phyloP scores from a whole-genome alignment of 1,140 invertebrate species.

The Bombus terrestris region DNA sequence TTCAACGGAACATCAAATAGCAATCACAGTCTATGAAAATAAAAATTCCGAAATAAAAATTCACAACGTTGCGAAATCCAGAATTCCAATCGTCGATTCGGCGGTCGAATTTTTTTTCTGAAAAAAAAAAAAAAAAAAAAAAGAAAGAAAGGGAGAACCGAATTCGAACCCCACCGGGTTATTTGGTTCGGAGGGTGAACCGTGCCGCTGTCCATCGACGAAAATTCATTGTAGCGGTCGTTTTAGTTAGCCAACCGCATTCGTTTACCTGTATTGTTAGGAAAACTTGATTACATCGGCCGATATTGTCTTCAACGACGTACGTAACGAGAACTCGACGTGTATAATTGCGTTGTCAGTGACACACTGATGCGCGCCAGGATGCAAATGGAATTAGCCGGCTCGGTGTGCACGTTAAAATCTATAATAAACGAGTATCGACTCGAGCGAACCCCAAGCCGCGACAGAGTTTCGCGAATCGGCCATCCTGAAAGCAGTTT shows the following conservation, averaged over 20 bases:
- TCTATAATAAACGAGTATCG: constrained; percentile 25
- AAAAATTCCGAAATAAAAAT: not conserved
- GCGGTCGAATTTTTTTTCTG: not conserved
- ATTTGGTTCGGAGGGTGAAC: not conserved
- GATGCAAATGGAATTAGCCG: constrained; percentile 58
- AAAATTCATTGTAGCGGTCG: not conserved
- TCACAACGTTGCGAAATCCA: not conserved
- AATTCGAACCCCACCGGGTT: not conserved
- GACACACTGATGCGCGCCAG: constrained; percentile 36
- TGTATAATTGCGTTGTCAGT: constrained; percentile 58
- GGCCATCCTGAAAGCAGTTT: not conserved
- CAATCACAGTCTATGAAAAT: not conserved
- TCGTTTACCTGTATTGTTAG: constrained; percentile 63
- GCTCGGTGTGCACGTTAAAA: constrained; percentile 36
- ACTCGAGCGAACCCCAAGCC: not conserved
- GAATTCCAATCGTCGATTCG: not conserved
- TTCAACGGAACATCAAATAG: not conserved
- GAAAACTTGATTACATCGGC: constrained; percentile 53
- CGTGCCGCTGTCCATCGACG: not conserved
- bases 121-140: not conserved
- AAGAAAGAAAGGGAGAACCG: no score
- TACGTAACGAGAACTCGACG: constrained; percentile 33
- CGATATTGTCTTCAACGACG: constrained; percentile 61
- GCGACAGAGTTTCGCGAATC: not conserved
- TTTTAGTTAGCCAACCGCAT: constrained; percentile 32